Base-by-base conservation (phyloP, 2,113 vertebrate species). In the Mesocricetus auratus region DNA sequence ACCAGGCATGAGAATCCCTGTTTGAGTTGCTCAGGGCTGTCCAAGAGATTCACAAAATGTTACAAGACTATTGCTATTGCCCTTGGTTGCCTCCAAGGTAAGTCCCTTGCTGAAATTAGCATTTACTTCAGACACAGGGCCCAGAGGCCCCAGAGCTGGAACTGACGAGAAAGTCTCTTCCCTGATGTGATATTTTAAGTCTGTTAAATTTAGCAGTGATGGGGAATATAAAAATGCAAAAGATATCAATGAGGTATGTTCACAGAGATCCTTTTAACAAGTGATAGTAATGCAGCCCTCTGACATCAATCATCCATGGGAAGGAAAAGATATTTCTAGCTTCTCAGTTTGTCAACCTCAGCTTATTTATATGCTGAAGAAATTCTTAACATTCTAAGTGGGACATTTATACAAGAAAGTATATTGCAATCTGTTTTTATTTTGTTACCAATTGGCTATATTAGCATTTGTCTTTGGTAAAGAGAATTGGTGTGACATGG, bases 181-280 rank as follows among this genome's bases (percentile, higher is more conserved):
- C 56, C 22, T 86, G 29, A 78, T 33, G 47, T 71, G 75, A 9
- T 2, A n/a, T 73, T 78, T 78, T 78, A 81, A 33, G 39, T 47
- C 45, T 88, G 50, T 78, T 68, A 79, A 33, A 71, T 16, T 92
- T 39, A 77, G 68, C 78, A 89, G 13, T 17, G 24, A 83, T 9
- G 53, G 45, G 8, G 77, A 78, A 45, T 45, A 12, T 45, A 45
- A 42, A 78, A 79, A 78, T 47, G 7, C 11, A 92, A 71, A 79
- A 78, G 4, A 19, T 88, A 22, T 12, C 42, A 82, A 68, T 60
- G 24, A 87, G 56, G 36, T 39, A 47, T 12, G 3, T 10, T 16
- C 17, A 15, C 11, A 36, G 1, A 11, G 53, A 17, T 1, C 42
- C 11, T 47, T 22, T 36, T 6, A n/a, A n/a, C 5, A 15, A n/a